Conservation (phyloP, 2,888 invertebrate species). For the Scaptomyza tumidula region DNA sequence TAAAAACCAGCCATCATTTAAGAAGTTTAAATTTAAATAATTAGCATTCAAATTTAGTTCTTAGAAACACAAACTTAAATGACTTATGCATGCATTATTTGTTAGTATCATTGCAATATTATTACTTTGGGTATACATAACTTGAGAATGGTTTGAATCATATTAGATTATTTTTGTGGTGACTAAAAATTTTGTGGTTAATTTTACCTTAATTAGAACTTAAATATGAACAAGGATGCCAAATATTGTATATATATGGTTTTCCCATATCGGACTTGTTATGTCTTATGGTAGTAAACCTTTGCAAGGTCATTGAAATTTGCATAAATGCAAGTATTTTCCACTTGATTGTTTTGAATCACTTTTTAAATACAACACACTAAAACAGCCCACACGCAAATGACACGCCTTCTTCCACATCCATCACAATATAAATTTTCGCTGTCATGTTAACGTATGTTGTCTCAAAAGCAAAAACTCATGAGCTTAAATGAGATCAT, state of each 20-base stretch:
- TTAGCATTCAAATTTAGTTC: slow-evolving; percentile 13
- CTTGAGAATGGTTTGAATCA: no score
- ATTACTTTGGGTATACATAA: no score
- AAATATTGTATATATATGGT: background rate
- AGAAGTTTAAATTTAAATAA: slow-evolving; percentile 13
- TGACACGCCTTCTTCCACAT: slow-evolving; percentile 21
- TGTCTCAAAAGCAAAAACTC: slow-evolving; percentile 22
- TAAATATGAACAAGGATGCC: slow-evolving; percentile 39
- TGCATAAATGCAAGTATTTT: slow-evolving; percentile 35
- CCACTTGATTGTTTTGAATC: slow-evolving; percentile 62
- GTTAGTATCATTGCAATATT: background rate
- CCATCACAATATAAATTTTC: slow-evolving; percentile 2
- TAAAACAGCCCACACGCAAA: slow-evolving; percentile 39
- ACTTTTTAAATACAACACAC: slow-evolving; percentile 32
- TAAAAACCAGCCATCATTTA: slow-evolving; percentile 19
- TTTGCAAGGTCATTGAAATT: slow-evolving; percentile 43
- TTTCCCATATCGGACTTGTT: slow-evolving; percentile 21
- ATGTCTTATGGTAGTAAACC: background rate
- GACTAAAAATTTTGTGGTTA: slow-evolving; percentile 32
- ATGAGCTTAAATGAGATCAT: slow-evolving; percentile 52
- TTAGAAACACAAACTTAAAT: slow-evolving; percentile 12
- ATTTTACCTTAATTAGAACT: slow-evolving; percentile 22
- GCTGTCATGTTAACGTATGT: slow-evolving; percentile 47
- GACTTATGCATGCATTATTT: slow-evolving; percentile 19
- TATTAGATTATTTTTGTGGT: slow-evolving; percentile 6